Conservation (phyloP, 1,140 invertebrate genomes). For the Drosophila orena region DNA sequence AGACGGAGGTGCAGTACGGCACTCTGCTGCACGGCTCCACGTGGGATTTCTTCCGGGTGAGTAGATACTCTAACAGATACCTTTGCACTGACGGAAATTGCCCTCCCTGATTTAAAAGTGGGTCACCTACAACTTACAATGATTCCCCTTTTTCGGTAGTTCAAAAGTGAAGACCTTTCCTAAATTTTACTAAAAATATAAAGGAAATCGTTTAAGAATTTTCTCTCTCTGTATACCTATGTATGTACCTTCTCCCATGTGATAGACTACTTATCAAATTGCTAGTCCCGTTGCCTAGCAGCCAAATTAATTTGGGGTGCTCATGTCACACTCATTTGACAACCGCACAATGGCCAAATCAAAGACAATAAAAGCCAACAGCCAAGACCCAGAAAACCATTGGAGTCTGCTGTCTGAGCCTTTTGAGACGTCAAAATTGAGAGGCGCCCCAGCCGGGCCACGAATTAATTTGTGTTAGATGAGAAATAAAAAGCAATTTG, state of each 20-base stretch:
- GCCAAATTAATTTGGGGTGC: slow-evolving; percentile 42
- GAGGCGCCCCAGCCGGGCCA: slow-evolving; percentile 42
- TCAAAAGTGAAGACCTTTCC: no score
- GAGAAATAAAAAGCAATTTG: slow-evolving; percentile 60
- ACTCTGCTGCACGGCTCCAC: slow-evolving; percentile 94
- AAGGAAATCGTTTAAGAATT: no score
- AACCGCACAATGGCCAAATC: slow-evolving; percentile 39
- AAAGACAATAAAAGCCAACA: slow-evolving; percentile 53
- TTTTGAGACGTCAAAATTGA: slow-evolving; percentile 50
- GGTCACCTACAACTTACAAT: no score
- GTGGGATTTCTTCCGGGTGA: slow-evolving; percentile 96
- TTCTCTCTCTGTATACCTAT: neutral
- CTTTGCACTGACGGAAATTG: neutral
- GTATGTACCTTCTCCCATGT: slow-evolving; percentile 4
- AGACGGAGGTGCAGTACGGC: slow-evolving; percentile 98
- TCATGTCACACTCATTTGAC: slow-evolving; percentile 48
- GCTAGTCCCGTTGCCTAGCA: slow-evolving; percentile 27
- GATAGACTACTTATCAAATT: neutral
- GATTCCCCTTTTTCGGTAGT: no score
- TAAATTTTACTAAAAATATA: no score
- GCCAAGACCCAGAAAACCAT: slow-evolving; percentile 38
- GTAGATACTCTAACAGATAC: slow-evolving; percentile 14
- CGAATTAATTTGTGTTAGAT: slow-evolving; percentile 57
- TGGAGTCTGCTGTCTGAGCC: slow-evolving; percentile 44
- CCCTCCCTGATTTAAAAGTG: neutral